Percentiles rank a stretch among this genome's conserved stretches.
Conservation (phyloP, 2,797 vertebrate species). For the Mycteria americana region DNA sequence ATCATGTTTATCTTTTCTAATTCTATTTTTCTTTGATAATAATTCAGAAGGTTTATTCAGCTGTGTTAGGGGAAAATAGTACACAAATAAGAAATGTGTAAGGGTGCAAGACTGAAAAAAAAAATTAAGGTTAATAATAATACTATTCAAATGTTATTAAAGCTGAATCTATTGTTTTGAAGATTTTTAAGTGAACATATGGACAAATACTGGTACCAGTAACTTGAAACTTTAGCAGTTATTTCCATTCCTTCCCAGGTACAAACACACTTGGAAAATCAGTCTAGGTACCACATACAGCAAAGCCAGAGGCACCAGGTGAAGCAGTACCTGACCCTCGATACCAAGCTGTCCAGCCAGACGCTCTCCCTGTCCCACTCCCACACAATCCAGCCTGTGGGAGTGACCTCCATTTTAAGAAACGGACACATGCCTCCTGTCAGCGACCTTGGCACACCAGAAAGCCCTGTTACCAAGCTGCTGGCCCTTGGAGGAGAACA, state of each 20-base stretch:
- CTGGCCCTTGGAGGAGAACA: conserved; percentile 81
- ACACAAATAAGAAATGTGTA: background rate
- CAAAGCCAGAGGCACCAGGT: conserved; percentile 88
- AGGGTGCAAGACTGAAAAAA: background rate
- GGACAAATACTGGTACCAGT: background rate
- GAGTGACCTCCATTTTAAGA: conserved; percentile 78
- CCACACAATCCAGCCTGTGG: conserved; percentile 75
- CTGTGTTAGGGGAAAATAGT: background rate
- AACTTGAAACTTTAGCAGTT: background rate
- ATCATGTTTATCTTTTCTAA: background rate
- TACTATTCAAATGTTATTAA: background rate
- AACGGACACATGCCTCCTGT: conserved; percentile 80
- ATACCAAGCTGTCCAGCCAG: conserved; percentile 82
- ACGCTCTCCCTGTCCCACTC: conserved; percentile 75
- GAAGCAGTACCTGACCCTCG: conserved; percentile 90
- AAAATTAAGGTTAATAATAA: background rate
- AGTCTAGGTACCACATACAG: conserved; percentile 86
- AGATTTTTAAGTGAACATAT: background rate
- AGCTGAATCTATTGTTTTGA: background rate
- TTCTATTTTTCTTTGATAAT: background rate
- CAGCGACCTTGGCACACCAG: conserved; percentile 76
- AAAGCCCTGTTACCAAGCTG: conserved; percentile 81
- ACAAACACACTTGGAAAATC: conserved; percentile 89
- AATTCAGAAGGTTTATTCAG: background rate
- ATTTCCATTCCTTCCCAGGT: conserved; percentile 76